These are phyloP conservation scores for Heterohyrax brucei DNA, from an alignment of 2,797 vertebrate genomes.

Conservation along the genomic window DNA sequence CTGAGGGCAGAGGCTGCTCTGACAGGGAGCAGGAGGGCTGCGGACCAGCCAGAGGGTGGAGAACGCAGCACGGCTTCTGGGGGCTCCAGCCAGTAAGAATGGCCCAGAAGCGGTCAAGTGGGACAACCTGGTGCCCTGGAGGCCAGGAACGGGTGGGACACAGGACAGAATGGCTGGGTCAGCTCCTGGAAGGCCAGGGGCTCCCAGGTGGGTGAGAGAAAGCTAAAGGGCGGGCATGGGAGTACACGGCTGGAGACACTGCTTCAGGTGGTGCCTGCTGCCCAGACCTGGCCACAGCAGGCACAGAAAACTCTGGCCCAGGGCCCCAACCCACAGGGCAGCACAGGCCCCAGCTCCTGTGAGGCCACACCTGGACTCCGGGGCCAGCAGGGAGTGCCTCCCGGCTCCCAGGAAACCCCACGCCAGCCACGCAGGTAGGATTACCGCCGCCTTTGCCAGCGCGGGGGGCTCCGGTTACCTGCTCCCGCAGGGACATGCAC, in stretches of 20 bases:
- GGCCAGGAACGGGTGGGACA: not conserved
- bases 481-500: slow-evolving; percentile 16
- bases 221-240: not conserved
- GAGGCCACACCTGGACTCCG: not conserved
- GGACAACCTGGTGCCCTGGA: not conserved
- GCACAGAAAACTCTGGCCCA: fast-evolving
- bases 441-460: slow-evolving; percentile 64
- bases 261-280: fast-evolving
- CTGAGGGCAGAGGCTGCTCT: no score
- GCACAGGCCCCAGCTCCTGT: not conserved
- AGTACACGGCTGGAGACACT: no score
- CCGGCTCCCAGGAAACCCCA: slow-evolving; percentile 75
- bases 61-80: no score
- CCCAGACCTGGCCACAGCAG: not conserved
- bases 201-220: not conserved
- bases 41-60: no score
- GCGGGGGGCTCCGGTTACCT: slow-evolving; percentile 80
- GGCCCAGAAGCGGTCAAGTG: not conserved
- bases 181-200: not conserved
- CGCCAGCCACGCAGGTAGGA: slow-evolving; percentile 69
- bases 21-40: no score
- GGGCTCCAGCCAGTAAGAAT: not conserved
- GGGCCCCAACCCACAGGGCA: not conserved
- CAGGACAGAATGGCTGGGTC: not conserved
- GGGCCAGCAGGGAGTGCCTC: not conserved